A percentile compares a stretch with the other conserved stretches of the same genome.
These are phyloP conservation scores for Ciona savignyi DNA, from an alignment of 23 tunicate genomes.

Conservation along the genomic window DNA sequence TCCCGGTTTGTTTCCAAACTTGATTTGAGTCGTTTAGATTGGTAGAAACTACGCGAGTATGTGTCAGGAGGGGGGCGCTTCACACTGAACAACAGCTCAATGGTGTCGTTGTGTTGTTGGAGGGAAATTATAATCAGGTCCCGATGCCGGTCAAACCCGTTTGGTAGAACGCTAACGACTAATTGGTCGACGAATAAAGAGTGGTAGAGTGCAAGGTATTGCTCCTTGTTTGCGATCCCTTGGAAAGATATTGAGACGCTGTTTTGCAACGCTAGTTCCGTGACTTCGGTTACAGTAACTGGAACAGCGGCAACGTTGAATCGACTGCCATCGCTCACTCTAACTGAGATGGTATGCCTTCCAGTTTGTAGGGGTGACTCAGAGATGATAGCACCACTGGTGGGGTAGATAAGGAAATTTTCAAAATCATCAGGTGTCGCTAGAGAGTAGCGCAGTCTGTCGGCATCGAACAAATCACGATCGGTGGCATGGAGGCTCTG, in stretches of 20 bases:
- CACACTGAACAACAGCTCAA: constrained; percentile 26
- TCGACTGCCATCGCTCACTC: constrained; percentile 50
- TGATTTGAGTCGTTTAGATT: constrained; percentile 7
- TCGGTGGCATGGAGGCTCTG: constrained; percentile 34
- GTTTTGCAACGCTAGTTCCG: constrained; percentile 14
- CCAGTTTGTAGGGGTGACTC: constrained; percentile 20
- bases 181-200: constrained; percentile 18
- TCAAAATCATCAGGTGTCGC: constrained; percentile 52
- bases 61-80: constrained; percentile 13
- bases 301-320: constrained; percentile 12
- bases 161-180: constrained; percentile 12
- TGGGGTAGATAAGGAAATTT: constrained; percentile 22
- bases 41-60: constrained; percentile 9
- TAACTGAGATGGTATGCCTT: constrained; percentile 13
- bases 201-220: constrained; percentile 24
- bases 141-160: constrained; percentile 16
- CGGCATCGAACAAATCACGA: constrained; percentile 27
- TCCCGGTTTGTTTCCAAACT: constrained; percentile 12
- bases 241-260: constrained; percentile 35
- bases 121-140: constrained; percentile 27
- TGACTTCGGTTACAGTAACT: constrained; percentile 3
- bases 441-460: constrained; percentile 37
- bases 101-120: not conserved
- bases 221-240: constrained; percentile 6
- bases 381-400: constrained; percentile 37